phyloP scores from a whole-genome alignment of 2,797 vertebrate genomes.

The Sciaenops ocellatus region DNA sequence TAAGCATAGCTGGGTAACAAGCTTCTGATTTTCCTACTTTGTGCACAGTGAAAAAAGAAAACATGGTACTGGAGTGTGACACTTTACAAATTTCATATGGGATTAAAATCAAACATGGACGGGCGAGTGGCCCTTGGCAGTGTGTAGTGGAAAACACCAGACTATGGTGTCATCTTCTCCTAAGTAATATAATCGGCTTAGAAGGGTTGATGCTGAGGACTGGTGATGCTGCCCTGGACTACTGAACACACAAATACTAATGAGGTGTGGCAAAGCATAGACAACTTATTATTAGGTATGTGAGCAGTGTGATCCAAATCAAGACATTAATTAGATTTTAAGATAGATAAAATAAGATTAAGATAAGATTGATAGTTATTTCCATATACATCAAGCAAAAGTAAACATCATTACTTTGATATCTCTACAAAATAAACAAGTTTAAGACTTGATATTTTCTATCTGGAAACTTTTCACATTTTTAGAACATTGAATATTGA shows the following conservation, averaged over 20 bases:
- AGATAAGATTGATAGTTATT: too few species aligned
- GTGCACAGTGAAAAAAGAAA: neutral
- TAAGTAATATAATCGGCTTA: conserved; percentile 83
- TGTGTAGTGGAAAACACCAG: conserved; percentile 71
- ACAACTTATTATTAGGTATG: conserved; percentile 45
- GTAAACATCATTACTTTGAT: too few species aligned
- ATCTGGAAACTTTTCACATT: neutral
- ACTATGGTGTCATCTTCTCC: conserved; percentile 76
- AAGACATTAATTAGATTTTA: neutral
- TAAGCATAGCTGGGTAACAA: neutral
- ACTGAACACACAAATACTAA: conserved; percentile 39
- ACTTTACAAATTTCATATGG: conserved; percentile 25
- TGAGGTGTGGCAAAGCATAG: conserved; percentile 37
- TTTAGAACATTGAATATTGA: neutral
- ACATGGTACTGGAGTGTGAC: neutral
- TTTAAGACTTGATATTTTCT: neutral
- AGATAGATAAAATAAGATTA: neutral
- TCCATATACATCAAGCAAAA: too few species aligned
- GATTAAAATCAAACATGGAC: conserved; percentile 46
- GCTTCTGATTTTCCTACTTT: neutral
- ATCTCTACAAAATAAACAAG: neutral
- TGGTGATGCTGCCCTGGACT: conserved; percentile 44
- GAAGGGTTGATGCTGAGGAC: conserved; percentile 66
- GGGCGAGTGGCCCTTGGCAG: conserved; percentile 50
- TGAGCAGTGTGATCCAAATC: conserved; percentile 18